phyloP scores from a whole-genome alignment of 2,888 invertebrate genomes.

The Orchesellides sinensis region DNA sequence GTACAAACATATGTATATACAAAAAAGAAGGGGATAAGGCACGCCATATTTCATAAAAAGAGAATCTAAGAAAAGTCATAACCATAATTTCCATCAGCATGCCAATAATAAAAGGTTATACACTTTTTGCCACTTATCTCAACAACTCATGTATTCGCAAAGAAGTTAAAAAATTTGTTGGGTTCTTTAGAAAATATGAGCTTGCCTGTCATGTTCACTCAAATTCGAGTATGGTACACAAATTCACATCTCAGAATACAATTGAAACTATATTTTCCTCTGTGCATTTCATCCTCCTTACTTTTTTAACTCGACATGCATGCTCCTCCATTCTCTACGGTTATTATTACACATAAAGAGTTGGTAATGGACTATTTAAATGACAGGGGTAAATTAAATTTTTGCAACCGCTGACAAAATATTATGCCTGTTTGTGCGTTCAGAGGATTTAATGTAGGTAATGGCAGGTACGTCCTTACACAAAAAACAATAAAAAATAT shows the following conservation, averaged over 20 bases:
- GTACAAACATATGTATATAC: neutral
- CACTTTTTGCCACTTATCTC: constrained; percentile 32
- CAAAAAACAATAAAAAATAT: neutral
- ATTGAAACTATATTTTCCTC: constrained; percentile 6
- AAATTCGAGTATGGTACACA: constrained; percentile 8
- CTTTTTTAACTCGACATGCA: constrained; percentile 43
- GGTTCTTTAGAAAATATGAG: constrained; percentile 36
- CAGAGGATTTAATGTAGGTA: constrained; percentile 24
- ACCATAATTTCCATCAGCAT: constrained; percentile 61
- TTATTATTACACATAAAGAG: constrained; percentile 58
- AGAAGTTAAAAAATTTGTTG: constrained; percentile 6
- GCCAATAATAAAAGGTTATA: constrained; percentile 51
- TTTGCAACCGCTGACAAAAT: constrained; percentile 63
- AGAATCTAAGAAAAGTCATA: constrained; percentile 37
- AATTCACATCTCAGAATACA: too few relatives aligned
- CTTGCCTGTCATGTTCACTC: constrained; percentile 31
- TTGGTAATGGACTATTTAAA: constrained; percentile 54
- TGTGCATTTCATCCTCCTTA: constrained; percentile 9
- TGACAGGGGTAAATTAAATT: constrained; percentile 58
- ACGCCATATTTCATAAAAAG: constrained; percentile 21
- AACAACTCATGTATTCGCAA: neutral
- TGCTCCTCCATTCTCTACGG: constrained; percentile 55
- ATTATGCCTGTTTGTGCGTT: constrained; percentile 28
- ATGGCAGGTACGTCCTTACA: constrained; percentile 37
- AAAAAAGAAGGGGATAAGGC: neutral